Conservation (phyloP, 1,140 invertebrate genomes). For the Riptortus pedestris region DNA sequence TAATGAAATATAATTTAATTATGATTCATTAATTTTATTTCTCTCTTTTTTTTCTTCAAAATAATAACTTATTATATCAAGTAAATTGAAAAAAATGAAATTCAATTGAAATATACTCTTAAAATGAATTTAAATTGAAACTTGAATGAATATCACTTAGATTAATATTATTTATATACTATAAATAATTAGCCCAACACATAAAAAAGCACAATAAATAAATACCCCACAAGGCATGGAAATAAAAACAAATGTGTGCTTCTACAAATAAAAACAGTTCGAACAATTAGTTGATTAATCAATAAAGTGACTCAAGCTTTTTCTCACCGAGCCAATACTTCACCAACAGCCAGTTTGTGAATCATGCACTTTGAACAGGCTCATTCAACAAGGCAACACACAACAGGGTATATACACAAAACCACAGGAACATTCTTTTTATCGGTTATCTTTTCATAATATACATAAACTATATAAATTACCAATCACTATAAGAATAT, state of each 20-base stretch:
- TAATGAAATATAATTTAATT: conserved; percentile 27
- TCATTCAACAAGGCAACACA: conserved; percentile 27
- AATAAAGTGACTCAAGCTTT: conserved; percentile 23
- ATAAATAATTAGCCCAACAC: conserved; percentile 16
- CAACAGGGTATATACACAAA: conserved; percentile 22
- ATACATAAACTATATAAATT: background rate
- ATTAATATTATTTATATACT: background rate
- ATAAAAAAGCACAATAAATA: conserved; percentile 17
- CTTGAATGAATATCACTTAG: too few relatives aligned
- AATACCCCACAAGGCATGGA: conserved; percentile 25
- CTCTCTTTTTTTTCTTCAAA: too few relatives aligned
- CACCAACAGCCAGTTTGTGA: conserved; percentile 26
- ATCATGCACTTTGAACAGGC: conserved; percentile 23
- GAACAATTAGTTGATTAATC: conserved; percentile 28
- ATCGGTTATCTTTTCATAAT: background rate
- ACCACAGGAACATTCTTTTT: conserved; percentile 11
- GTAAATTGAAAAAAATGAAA: too few relatives aligned
- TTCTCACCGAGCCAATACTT: conserved; percentile 20
- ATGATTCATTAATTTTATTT: background rate
- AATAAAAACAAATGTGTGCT: conserved; percentile 22
- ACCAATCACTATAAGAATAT: background rate
- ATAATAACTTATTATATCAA: too few relatives aligned
- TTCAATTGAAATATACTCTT: too few relatives aligned
- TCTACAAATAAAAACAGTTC: conserved; percentile 14
- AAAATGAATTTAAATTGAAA: too few relatives aligned